Conservation (phyloP, 2,113 vertebrate genomes). For the Corythaeola cristata region DNA sequence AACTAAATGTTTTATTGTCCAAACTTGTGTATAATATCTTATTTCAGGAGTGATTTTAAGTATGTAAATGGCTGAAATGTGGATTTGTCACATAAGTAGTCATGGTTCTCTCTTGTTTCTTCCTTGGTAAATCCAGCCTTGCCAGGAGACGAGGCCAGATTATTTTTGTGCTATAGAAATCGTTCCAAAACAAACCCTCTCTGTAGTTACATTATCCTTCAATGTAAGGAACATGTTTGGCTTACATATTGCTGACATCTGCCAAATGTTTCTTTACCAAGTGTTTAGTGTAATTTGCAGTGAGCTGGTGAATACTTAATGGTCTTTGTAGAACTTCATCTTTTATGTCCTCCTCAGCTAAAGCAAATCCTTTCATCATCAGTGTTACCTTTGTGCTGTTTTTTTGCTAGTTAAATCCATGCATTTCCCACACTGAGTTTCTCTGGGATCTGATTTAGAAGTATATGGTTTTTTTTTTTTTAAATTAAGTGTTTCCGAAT, state of each 20-base stretch:
- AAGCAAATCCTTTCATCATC: conserved; percentile 56
- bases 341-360: conserved; percentile 14
- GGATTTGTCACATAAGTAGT: conserved; percentile 37
- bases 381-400: background rate
- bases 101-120: conserved; percentile 16
- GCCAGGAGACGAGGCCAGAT: conserved; percentile 32
- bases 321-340: conserved; percentile 55
- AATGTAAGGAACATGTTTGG: conserved; percentile 70
- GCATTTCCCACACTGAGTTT: background rate
- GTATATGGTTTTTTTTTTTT: background rate
- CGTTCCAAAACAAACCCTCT: conserved; percentile 59
- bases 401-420: background rate
- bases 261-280: conserved; percentile 66
- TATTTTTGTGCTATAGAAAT: conserved; percentile 24
- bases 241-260: conserved; percentile 45
- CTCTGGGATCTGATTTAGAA: conserved; percentile 17
- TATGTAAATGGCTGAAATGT: background rate
- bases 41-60: background rate
- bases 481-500: background rate
- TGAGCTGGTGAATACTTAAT: conserved; percentile 47
- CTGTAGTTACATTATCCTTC: conserved; percentile 73
- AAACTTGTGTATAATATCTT: background rate
- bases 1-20: background rate
- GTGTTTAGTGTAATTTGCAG: conserved; percentile 59
- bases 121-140: background rate